Conservation (phyloP, 2,113 vertebrate genomes). For the Cephalopterus ornatus region DNA sequence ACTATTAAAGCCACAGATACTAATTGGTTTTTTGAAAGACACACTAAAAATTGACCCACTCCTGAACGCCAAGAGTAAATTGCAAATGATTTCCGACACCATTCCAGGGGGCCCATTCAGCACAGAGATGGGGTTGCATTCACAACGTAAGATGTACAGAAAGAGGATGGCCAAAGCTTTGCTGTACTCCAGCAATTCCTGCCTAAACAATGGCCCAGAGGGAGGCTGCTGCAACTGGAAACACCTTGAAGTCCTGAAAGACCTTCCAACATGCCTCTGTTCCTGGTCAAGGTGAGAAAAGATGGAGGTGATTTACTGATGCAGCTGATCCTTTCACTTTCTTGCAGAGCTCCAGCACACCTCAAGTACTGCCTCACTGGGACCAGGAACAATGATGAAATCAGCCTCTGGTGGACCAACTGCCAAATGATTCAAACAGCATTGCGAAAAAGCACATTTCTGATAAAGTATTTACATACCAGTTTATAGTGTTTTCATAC, state of each 20-base stretch:
- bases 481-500: neutral
- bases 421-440: neutral
- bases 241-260: neutral
- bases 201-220: neutral
- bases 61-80: neutral
- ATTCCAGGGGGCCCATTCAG: neutral
- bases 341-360: neutral
- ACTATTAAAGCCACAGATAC: neutral
- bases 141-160: neutral
- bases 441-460: neutral
- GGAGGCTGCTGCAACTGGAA: neutral
- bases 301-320: neutral
- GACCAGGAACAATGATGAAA: neutral
- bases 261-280: neutral
- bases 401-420: neutral
- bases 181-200: neutral
- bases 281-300: neutral
- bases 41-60: neutral
- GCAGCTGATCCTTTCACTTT: neutral
- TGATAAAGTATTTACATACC: conserved; percentile 1
- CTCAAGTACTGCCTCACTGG: neutral
- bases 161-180: neutral
- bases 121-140: neutral
- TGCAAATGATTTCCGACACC: neutral
- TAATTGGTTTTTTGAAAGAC: neutral